Evolutionary conservation across 2,797 vertebrate genomes (phyloP).

Genomic region (Takifugu ocellatus): DNA sequence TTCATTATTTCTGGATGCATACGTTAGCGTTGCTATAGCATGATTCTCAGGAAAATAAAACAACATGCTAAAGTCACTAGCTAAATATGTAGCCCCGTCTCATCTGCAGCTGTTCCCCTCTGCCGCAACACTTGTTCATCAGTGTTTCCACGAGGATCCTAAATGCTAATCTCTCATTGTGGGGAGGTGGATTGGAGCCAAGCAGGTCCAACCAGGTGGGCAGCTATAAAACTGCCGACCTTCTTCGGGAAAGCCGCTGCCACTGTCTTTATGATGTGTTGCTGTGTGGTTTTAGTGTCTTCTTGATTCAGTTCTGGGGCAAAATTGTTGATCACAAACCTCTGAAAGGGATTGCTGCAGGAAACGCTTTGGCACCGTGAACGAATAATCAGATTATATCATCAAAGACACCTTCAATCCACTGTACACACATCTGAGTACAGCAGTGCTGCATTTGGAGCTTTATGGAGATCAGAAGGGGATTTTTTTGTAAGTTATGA

Average conservation of each 20-base stretch:
- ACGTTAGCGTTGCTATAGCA: neutral
- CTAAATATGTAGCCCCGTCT: neutral
- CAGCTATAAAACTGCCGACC: conserved; percentile 37
- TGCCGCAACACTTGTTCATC: conserved; percentile 1
- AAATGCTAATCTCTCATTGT: conserved; percentile 13
- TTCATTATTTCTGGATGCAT: neutral
- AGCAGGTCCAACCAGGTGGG: conserved; percentile 30
- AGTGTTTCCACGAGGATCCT: conserved; percentile 14
- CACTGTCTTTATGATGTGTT: conserved; percentile 48
- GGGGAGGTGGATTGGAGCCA: conserved; percentile 24
- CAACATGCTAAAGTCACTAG: neutral
- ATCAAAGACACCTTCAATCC: neutral
- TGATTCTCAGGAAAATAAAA: neutral
- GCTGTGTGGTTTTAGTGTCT: conserved; percentile 23
- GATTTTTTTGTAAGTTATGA: neutral
- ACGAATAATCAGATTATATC: neutral
- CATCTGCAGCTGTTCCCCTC: neutral
- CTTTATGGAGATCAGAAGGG: neutral
- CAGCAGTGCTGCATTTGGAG: neutral
- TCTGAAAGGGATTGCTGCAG: conserved; percentile 27
- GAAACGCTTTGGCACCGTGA: conserved; percentile 11
- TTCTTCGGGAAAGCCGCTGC: conserved; percentile 41
- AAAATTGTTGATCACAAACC: conserved; percentile 27
- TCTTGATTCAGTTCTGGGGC: conserved; percentile 15
- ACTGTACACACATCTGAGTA: neutral